Evolutionary conservation across 64 coral and sea anemone genomes (phyloP), one percentile per base, ranked within the genome.

Genomic region (Stylophora pistillata): DNA sequence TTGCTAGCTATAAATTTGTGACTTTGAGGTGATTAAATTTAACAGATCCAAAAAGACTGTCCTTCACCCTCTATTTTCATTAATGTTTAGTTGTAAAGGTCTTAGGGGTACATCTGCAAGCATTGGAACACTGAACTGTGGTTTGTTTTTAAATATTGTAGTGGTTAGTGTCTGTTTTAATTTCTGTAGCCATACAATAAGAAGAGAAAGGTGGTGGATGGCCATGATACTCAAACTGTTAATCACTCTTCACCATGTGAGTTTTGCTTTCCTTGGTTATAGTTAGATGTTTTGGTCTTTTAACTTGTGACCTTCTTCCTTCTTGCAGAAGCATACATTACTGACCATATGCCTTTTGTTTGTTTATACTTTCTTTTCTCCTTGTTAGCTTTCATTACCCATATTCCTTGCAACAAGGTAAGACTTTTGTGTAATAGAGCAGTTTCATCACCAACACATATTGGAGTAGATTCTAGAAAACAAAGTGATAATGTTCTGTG

Each of bases 321-420:
- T 34, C 9, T 18, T 14, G 12, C 13, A 33, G 20, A 47, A 37
- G 13, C 10, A 47, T 14, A 10, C 18, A 34, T 57, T 10, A 52
- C 27, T 52, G 33, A 13, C 3, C 28, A 20, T n/a, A 32, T 41
- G 17, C 15, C 34, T 32, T 55, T 77, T 31, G 31, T 9, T 20
- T 34, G 29, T 77, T 25, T 52, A 47, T 77, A 9, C 20, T 27
- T 32, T 55, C 25, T 61, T 16, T 33, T 74, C 20, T 74, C 31
- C 61, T 32, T 14, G 76, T 91, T 57, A 86, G 90, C 52, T 68
- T 57, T 64, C 68, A 71, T 77, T 69, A 74, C 82, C 66, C 81
- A 86, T 68, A 53, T 91, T 11, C 90, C 90, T 23, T 91, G 90
- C 37, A 91, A 91, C 82, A 86, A 91, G 90, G 90, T 91, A 53